Conservation (phyloP, 2,113 vertebrate genomes). For the Dicentrarchus labrax region DNA sequence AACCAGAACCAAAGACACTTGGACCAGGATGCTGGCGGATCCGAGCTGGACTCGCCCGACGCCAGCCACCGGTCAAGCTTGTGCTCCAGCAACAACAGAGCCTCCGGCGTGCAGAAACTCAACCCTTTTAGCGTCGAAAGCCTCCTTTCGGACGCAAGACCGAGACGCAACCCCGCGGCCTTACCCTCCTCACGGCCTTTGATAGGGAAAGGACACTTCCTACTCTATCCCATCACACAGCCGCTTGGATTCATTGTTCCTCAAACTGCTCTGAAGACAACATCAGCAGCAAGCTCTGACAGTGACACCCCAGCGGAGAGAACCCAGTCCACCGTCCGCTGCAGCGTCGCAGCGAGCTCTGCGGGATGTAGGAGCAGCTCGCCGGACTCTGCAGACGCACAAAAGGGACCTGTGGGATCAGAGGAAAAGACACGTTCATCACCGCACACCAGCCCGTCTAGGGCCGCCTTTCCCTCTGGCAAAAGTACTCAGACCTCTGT, state of each 20-base stretch:
- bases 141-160: slow-evolving; percentile 93
- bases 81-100: slow-evolving; percentile 79
- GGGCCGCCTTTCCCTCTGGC: slow-evolving; percentile 63
- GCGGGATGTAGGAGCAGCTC: slow-evolving; percentile 74
- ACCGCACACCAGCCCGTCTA: slow-evolving; percentile 75
- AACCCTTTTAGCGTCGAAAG: slow-evolving; percentile 97
- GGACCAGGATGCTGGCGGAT: slow-evolving; percentile 84
- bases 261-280: slow-evolving; percentile 89
- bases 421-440: slow-evolving; percentile 77
- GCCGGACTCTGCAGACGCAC: slow-evolving; percentile 59
- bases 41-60: slow-evolving; percentile 85
- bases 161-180: slow-evolving; percentile 89
- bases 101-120: slow-evolving; percentile 88
- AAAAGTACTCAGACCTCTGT: slow-evolving; percentile 74
- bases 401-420: slow-evolving; percentile 65
- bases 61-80: slow-evolving; percentile 81
- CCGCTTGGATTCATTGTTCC: slow-evolving; percentile 96
- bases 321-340: slow-evolving; percentile 43
- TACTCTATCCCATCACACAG: slow-evolving; percentile 96
- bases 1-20: slow-evolving; percentile 90
- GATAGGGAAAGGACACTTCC: slow-evolving; percentile 94
- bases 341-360: slow-evolving; percentile 67
- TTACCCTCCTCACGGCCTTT: slow-evolving; percentile 90
- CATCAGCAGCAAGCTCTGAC: slow-evolving; percentile 72
- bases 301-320: slow-evolving; percentile 65